phyloP scores from a whole-genome alignment of 2,888 invertebrate genomes.

The Sinopyrophorus schimmeli region DNA sequence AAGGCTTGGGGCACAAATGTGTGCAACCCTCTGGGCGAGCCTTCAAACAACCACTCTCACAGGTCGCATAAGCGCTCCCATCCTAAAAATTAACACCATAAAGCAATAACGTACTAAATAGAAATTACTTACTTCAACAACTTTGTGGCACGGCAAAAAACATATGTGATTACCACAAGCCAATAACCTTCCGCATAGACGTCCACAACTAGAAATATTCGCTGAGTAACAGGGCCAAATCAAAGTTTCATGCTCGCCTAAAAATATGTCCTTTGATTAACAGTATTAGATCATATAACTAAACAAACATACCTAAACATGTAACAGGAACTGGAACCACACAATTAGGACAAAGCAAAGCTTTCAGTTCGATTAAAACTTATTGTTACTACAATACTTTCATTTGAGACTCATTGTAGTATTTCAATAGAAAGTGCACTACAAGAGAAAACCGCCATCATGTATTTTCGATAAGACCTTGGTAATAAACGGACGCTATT shows the following conservation, averaged over 20 bases:
- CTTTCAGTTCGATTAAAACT: slow-evolving; percentile 59
- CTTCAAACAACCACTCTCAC: slow-evolving; percentile 64
- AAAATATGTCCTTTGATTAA: too few relatives aligned
- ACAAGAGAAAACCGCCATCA: too few relatives aligned
- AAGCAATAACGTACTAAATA: slow-evolving; percentile 40
- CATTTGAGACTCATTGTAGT: too few relatives aligned
- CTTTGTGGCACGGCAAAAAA: slow-evolving; percentile 69
- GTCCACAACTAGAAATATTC: slow-evolving; percentile 74
- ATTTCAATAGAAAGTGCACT: too few relatives aligned
- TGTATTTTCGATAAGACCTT: too few relatives aligned
- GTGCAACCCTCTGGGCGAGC: slow-evolving; percentile 72
- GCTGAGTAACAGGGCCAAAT: slow-evolving; percentile 72
- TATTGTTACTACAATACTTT: too few relatives aligned
- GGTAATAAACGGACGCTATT: too few relatives aligned
- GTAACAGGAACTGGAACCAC: slow-evolving; percentile 69
- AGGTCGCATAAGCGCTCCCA: slow-evolving; percentile 61
- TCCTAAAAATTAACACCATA: slow-evolving; percentile 46
- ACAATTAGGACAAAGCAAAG: slow-evolving; percentile 73
- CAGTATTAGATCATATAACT: not conserved
- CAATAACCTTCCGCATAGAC: slow-evolving; percentile 72
- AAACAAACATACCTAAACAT: slow-evolving; percentile 59
- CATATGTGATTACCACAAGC: slow-evolving; percentile 82
- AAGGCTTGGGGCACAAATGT: slow-evolving; percentile 72
- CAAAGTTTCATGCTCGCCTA: slow-evolving; percentile 70
- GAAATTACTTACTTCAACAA: slow-evolving; percentile 56